phyloP scores from a whole-genome alignment of 2,797 vertebrate genomes.

The Paramormyrops hopkinsi region DNA sequence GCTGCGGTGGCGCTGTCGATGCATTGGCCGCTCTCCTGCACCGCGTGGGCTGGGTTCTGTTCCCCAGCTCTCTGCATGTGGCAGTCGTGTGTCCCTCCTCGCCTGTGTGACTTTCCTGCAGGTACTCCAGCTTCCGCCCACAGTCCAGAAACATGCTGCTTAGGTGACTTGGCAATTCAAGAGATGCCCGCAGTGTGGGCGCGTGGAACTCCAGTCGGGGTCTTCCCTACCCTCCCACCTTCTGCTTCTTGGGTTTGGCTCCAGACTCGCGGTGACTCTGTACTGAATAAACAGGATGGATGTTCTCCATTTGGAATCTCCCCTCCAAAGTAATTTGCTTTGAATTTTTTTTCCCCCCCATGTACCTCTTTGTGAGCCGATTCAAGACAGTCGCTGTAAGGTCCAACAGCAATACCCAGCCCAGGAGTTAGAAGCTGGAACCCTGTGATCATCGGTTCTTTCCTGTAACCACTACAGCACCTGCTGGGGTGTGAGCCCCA shows the following conservation, averaged over 20 bases:
- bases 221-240: not conserved
- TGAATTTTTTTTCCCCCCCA: not conserved
- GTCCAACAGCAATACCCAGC: not conserved
- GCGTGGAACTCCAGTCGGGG: not conserved
- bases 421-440: not conserved
- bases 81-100: not conserved
- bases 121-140: not conserved
- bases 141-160: not conserved
- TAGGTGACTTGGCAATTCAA: not conserved
- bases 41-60: not conserved
- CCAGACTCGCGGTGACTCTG: not conserved
- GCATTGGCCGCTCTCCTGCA: not conserved
- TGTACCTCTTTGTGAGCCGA: not conserved
- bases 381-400: not conserved
- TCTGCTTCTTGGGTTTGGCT: not conserved
- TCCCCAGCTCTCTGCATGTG: not conserved
- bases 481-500: not conserved
- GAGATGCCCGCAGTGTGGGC: not conserved
- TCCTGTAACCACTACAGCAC: not conserved
- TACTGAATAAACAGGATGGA: not conserved
- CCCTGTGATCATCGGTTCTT: not conserved
- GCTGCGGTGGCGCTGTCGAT: not conserved
- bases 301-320: not conserved
- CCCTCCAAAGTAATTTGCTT: not conserved
- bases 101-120: not conserved